Conservation (phyloP, 2,888 invertebrate species). For the Napeogenes sylphis region DNA sequence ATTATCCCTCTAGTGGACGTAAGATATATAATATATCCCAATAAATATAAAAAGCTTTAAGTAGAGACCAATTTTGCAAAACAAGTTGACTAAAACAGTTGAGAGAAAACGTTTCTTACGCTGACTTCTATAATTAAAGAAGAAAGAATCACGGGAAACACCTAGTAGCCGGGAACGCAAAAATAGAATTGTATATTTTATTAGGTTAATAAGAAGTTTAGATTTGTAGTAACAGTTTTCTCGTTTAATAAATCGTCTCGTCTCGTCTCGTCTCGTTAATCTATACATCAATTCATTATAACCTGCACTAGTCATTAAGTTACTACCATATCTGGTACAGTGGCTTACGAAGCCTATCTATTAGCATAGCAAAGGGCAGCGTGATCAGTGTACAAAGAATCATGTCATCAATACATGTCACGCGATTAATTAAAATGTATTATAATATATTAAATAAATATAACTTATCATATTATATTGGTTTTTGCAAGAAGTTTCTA, state of each 20-base stretch:
- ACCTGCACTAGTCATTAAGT: slow-evolving; percentile 3
- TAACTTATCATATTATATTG: too few species aligned
- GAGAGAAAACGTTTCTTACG: too few species aligned
- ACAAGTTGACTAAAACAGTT: too few species aligned
- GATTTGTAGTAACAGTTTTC: background rate
- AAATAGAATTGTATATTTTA: background rate
- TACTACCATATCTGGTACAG: background rate
- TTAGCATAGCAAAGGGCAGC: slow-evolving; percentile 46
- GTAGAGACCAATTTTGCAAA: too few species aligned
- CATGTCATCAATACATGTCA: slow-evolving; percentile 30
- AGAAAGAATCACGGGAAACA: too few species aligned
- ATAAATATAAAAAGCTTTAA: too few species aligned
- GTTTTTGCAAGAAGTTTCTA: too few species aligned
- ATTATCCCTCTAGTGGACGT: too few species aligned
- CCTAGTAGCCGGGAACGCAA: too few species aligned
- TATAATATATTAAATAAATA: slow-evolving; percentile 1
- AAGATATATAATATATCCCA: too few species aligned
- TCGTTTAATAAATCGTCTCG: background rate
- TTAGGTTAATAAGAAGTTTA: background rate
- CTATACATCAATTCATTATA: background rate
- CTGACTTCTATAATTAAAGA: too few species aligned
- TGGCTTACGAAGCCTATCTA: slow-evolving; percentile 29
- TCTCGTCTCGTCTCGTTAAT: too few species aligned
- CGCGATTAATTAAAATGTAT: slow-evolving; percentile 27
- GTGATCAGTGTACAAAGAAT: slow-evolving; percentile 44